A percentile compares a stretch with the other conserved stretches of the same genome.
Conservation (phyloP, 2,113 vertebrate species). For the Coregonus clupeaformis region DNA sequence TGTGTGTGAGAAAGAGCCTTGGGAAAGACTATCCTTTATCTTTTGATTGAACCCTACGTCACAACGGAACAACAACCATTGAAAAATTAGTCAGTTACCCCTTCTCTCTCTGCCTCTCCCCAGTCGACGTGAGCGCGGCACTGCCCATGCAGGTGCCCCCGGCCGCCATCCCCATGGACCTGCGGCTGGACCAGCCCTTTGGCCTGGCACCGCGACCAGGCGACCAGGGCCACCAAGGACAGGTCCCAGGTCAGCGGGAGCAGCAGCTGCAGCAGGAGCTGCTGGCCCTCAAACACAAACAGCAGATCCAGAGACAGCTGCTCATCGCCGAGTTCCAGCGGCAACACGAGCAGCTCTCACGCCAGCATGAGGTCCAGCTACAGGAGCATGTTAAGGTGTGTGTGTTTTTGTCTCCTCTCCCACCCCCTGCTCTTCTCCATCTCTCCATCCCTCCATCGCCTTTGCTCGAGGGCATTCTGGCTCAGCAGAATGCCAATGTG, state of each 20-base stretch:
- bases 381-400: constrained; percentile 88
- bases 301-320: constrained; percentile 95
- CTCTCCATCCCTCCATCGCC: background rate
- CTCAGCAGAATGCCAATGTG: constrained; percentile 38
- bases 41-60: too few relatives aligned
- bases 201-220: constrained; percentile 72
- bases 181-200: constrained; percentile 90
- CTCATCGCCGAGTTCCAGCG: constrained; percentile 96
- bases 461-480: background rate
- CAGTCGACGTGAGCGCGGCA: constrained; percentile 90
- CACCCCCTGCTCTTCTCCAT: too few relatives aligned
- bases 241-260: constrained; percentile 78
- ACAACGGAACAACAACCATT: too few relatives aligned
- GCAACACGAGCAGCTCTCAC: constrained; percentile 93
- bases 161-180: constrained; percentile 88
- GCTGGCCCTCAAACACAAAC: constrained; percentile 92
- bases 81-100: background rate
- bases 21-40: too few relatives aligned
- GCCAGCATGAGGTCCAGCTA: constrained; percentile 94
- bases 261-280: constrained; percentile 97
- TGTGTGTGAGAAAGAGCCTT: too few relatives aligned
- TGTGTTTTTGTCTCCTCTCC: background rate
- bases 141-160: constrained; percentile 89
- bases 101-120: background rate
- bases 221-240: constrained; percentile 38